phyloP scores from a whole-genome alignment of 1,140 invertebrate species.

The Rhynchophorus ferrugineus region DNA sequence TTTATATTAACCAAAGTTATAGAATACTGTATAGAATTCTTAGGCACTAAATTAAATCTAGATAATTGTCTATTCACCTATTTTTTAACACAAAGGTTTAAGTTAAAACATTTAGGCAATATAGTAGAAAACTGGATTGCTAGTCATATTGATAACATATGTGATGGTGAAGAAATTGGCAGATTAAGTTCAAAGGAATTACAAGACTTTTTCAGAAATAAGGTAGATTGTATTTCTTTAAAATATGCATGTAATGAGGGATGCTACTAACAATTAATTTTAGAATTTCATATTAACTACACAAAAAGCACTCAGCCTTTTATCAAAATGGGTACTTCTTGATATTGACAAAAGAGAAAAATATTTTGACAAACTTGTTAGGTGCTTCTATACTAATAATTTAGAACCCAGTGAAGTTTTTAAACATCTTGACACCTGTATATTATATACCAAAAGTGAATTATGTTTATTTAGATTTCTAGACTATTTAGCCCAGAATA shows the following conservation, averaged over 20 bases:
- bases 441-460: conserved; percentile 46
- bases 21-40: conserved; percentile 57
- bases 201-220: conserved; percentile 38
- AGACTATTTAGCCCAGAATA: conserved; percentile 49
- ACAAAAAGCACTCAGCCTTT: conserved; percentile 44
- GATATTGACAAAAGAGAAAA: conserved; percentile 44
- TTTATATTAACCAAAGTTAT: conserved; percentile 56
- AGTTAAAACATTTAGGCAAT: conserved; percentile 38
- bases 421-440: conserved; percentile 46
- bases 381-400: conserved; percentile 43
- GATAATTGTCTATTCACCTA: conserved; percentile 51
- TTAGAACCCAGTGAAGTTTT: conserved; percentile 43
- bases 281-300: conserved; percentile 46
- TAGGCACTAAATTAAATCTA: conserved; percentile 53
- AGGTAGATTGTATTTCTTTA: conserved; percentile 26
- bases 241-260: not conserved
- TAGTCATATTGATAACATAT: conserved; percentile 37
- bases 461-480: conserved; percentile 49
- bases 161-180: conserved; percentile 38
- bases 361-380: conserved; percentile 47
- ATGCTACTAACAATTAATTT: conserved; percentile 18
- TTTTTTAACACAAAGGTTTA: conserved; percentile 38
- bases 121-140: conserved; percentile 39
- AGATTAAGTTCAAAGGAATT: conserved; percentile 31
- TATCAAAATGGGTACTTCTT: conserved; percentile 49